A percentile compares a stretch with the other conserved stretches of the same genome.
Evolutionary conservation across 2,888 invertebrate genomes (phyloP).

Genomic region (Chaitophorus viminalis): DNA sequence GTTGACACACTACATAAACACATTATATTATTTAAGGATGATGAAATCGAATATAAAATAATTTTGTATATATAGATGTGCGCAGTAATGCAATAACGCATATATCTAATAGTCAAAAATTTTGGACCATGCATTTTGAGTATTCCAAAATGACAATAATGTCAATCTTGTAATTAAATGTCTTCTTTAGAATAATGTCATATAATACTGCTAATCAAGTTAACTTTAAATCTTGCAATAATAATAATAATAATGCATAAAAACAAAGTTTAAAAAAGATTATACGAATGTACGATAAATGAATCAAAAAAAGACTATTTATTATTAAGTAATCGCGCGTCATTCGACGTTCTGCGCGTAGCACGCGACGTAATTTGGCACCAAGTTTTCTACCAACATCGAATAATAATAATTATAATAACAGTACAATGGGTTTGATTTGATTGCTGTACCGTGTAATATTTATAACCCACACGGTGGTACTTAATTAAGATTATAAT

Average conservation of each 20-base stretch:
- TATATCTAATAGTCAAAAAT: not conserved
- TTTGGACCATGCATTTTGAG: not conserved
- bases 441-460: conserved; percentile 13
- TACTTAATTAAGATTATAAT: not conserved
- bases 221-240: no score
- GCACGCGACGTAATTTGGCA: conserved; percentile 39
- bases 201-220: not conserved
- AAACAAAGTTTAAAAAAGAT: not conserved
- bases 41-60: not conserved
- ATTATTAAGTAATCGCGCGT: conserved; percentile 6
- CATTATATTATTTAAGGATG: not conserved
- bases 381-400: conserved; percentile 23
- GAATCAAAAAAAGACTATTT: not conserved
- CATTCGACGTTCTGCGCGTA: not conserved
- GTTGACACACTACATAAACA: not conserved
- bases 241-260: not conserved
- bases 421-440: not conserved
- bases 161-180: conserved; percentile 18
- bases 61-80: not conserved
- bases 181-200: conserved; percentile 5
- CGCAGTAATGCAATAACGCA: not conserved
- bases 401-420: conserved; percentile 11
- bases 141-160: conserved; percentile 4
- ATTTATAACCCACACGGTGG: conserved; percentile 16
- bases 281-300: not conserved